Percentiles rank a stretch among this genome's conserved stretches.
Conservation (phyloP, 2,888 invertebrate species). For the Xanthia icteritia region DNA sequence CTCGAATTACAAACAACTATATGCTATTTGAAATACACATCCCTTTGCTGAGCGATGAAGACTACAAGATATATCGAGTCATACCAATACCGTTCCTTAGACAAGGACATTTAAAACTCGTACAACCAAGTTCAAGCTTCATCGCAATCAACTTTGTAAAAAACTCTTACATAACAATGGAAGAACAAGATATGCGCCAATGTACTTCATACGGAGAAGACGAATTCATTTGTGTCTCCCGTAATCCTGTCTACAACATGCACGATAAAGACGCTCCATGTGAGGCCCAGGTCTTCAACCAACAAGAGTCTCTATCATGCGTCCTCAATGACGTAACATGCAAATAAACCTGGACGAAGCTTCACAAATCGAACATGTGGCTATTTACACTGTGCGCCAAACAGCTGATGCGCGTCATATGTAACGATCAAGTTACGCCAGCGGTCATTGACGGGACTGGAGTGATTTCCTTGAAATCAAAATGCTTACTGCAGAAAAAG, state of each 20-base stretch:
- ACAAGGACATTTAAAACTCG: too few species aligned
- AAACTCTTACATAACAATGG: constrained; percentile 2
- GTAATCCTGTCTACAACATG: neutral
- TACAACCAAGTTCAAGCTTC: neutral
- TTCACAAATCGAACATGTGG: neutral
- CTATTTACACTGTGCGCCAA: neutral
- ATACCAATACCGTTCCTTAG: too few species aligned
- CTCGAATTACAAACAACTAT: too few species aligned
- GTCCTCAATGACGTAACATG: neutral
- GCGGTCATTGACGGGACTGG: too few species aligned
- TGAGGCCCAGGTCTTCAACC: neutral
- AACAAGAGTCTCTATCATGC: neutral
- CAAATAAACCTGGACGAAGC: neutral
- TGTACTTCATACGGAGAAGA: neutral
- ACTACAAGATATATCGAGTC: too few species aligned
- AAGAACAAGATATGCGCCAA: neutral
- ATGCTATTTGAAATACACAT: too few species aligned
- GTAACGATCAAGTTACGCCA: too few species aligned
- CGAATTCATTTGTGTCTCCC: neutral
- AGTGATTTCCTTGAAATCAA: neutral
- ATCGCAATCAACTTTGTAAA: too few species aligned
- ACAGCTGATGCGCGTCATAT: too few species aligned
- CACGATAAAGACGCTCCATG: neutral
- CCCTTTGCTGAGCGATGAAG: too few species aligned
- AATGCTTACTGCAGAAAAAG: neutral